Evolutionary conservation across 1,140 invertebrate genomes (phyloP), one percentile per base, ranked within the genome.

Genomic region (Cydia fagiglandana): DNA sequence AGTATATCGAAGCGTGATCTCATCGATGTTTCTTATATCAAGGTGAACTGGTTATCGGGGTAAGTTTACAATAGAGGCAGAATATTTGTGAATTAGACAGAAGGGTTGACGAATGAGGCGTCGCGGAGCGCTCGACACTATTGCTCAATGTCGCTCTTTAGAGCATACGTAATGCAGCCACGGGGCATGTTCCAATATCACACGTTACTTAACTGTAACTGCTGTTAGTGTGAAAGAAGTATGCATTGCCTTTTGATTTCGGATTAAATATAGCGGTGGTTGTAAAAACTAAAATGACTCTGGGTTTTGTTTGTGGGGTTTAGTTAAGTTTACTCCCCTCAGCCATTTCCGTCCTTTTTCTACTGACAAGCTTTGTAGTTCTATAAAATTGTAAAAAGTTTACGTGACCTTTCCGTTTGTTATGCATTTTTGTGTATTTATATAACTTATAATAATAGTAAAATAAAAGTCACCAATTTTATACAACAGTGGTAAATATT

Each of bases 111-210:
- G 79, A 83, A 90, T 88, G 84, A 79, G 83, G 80, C 80, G 80
- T 76, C 68, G 73, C 74, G 76, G 80, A 74, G 82, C 47, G 78
- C 76, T 79, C 80, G 75, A 82, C 81, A 85, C 85, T 86, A 90
- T 90, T 86, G 80, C 84, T 90, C 87, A 89, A 83, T 73, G 88
- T 89, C 79, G 68, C 15, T 81, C 83, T 81, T 24, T 81, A 84
- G 76, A 79, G 84, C 87, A 84, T 87, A 87, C 78, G 77, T 86
- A 84, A 88, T 86, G 83, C 78, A 82, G 76, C 75, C 68, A 75
- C 68, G 64, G 74, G 41, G 61, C 68, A 73, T 75, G 78, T 83
- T 83, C 83, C 82, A 84, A 56, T 82, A 79, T 74, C 74, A 77
- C 77, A 81, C 77, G 80, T 75, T 28, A 64, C 64, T 56, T 56